Evolutionary conservation across 1,140 invertebrate genomes (phyloP), one percentile per base, ranked within the genome.

Genomic region (Goniozus legneri): DNA sequence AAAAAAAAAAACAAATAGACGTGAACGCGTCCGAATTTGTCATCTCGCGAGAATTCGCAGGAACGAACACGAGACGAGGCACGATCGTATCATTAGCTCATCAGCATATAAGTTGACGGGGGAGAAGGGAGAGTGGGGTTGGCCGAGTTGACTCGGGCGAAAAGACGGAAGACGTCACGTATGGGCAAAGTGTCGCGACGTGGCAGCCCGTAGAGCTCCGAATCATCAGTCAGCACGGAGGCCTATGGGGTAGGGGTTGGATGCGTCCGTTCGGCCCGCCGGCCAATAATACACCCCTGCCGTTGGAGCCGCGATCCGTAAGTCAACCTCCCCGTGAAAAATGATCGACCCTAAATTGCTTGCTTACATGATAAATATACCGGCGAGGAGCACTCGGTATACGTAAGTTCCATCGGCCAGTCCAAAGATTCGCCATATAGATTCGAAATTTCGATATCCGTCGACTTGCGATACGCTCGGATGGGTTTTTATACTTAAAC

Each of bases 311-410:
- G 56, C 48, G 60, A 62, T 61, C 60, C 61, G 60, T n/a, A 62
- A 70, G 65, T 69, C 65, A 60, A 63, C 61, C 59, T 50, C 54
- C 54, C 50, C 41, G 68, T 75, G 73, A 76, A 76, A 76, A 76
- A 76, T 76, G 74, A 75, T 76, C 73, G 64, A 33, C 49, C 62
- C 63, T 64, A 76, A 75, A 76, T 75, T 76, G 68, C 71, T 66
- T 66, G 71, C 71, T 75, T 71, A 75, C 65, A 76, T 76, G 74
- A 75, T 76, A 75, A 76, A 76, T 76, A 73, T 74, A 71, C 66
- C 46, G 48, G 39, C 50, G n/a, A n/a, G n/a, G n/a, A n/a, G n/a
- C n/a, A n/a, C n/a, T n/a, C n/a, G 48, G 24, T 55, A 36, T 24
- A 46, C 37, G 43, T 43, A 22, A 32, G 37, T 46, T 50, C 37